These are phyloP conservation scores for Drosophila prostipennis DNA, from an alignment of 2,888 invertebrate genomes.

Conservation along the genomic window DNA sequence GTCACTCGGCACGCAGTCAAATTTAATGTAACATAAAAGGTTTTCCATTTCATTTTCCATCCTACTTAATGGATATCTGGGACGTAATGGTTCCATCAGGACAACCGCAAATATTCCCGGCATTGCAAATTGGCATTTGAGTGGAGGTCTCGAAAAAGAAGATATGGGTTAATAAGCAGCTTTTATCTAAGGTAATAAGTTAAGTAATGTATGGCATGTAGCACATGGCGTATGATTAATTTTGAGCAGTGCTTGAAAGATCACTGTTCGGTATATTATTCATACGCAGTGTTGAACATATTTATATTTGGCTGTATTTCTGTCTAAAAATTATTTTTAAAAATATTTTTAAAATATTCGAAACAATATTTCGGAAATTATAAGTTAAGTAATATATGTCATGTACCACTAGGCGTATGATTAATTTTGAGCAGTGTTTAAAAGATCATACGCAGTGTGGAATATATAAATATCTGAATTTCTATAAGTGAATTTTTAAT, in stretches of 20 bases:
- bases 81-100: constrained; percentile 35
- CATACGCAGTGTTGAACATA: background rate
- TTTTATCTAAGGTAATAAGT: background rate
- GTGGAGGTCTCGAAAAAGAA: background rate
- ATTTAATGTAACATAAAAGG: constrained; percentile 48
- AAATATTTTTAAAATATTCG: too few relatives aligned
- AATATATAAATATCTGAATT: too few relatives aligned
- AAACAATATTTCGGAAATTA: too few relatives aligned
- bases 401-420: background rate
- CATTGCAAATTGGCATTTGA: constrained; percentile 38
- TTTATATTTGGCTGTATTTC: too few relatives aligned
- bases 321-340: too few relatives aligned
- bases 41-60: constrained; percentile 35
- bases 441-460: background rate
- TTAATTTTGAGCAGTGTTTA: too few relatives aligned
- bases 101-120: constrained; percentile 20
- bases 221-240: constrained; percentile 2
- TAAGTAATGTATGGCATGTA: background rate
- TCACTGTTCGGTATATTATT: background rate
- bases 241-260: too few relatives aligned
- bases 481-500: too few relatives aligned
- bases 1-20: constrained; percentile 28
- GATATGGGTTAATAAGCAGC: background rate
- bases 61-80: background rate
- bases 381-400: too few relatives aligned